Evolutionary conservation across 2,113 vertebrate genomes (phyloP), one percentile per base, ranked within the genome.

Genomic region (Pholis gunnellus): DNA sequence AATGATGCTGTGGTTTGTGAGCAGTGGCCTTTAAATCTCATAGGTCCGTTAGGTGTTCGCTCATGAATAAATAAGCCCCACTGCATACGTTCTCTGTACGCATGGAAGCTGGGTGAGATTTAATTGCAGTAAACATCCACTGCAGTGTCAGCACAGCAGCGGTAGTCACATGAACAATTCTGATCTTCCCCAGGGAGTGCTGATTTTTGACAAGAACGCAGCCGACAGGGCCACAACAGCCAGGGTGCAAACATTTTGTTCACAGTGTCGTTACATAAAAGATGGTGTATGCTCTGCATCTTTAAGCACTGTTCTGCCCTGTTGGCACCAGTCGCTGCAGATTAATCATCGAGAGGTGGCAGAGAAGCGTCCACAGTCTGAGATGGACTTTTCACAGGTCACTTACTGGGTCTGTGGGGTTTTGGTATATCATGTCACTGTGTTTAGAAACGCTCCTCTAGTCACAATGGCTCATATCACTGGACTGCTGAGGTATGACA

Each of bases 261-360:
- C 78, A 78, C 44, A 10, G 63, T 81, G 75, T n/a, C 1, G 40
- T 82, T 75, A 38, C 56, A 83, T 65, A 81, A 75, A 87, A 87
- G n/a, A 48, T 0, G 1, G 56, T 66, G 63, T 4, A 61, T 42
- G 46, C 46, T 73, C 54, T 57, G 77, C 42, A 70, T 13, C 60
- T 85, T 78, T 52, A 70, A 71, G 57, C 57, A 0, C 22, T 31
- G 69, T 13, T 2, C 1, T 77, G 63, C 27, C 65, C 82, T 78
- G 66, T 67, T 78, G 80, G 79, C 84, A 74, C 72, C 56, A 36
- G 52, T 82, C 42, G 8, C 44, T 40, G 67, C 9, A n/a, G 67
- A 78, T 91, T 84, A 86, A 72, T 92, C 89, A 91, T 56, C 3
- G 1, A 54, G 77, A 87, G 77, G 61, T 70, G 56, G 78, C 75